These are phyloP conservation scores for Asteroscopus sphinx DNA, from an alignment of 2,888 invertebrate genomes.

Conservation along the genomic window DNA sequence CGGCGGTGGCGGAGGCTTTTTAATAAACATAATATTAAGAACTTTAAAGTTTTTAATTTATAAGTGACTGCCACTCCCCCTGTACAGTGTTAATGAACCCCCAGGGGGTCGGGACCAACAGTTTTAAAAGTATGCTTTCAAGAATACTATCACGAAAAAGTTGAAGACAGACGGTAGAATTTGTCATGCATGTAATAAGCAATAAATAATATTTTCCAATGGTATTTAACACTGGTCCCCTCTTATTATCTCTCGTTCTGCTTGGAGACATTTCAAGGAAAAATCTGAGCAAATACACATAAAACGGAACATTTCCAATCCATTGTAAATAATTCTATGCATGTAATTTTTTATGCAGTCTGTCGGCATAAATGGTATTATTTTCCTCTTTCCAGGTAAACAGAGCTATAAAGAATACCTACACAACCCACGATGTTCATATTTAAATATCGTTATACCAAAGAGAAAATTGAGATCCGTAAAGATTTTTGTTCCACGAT, in stretches of 20 bases:
- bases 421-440: slow-evolving; percentile 3
- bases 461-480: background rate
- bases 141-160: no score
- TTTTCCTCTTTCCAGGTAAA: slow-evolving; percentile 41
- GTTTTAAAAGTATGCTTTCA: no score
- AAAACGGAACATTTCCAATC: slow-evolving; percentile 11
- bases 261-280: background rate
- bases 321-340: slow-evolving; percentile 12
- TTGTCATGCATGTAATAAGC: no score
- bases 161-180: no score
- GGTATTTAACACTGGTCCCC: background rate
- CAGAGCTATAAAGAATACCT: slow-evolving; percentile 25
- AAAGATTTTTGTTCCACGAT: background rate
- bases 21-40: no score
- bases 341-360: slow-evolving; percentile 22
- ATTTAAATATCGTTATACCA: slow-evolving; percentile 3
- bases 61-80: no score
- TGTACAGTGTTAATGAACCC: no score
- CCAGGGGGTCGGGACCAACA: no score
- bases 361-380: slow-evolving; percentile 21
- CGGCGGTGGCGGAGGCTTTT: no score
- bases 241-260: background rate
- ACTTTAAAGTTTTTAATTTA: no score
- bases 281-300: background rate
- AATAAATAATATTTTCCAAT: no score